Evolutionary conservation across 2,888 invertebrate species (phyloP), one percentile per base, ranked within the genome.

Genomic region (Bombylius discolor): DNA sequence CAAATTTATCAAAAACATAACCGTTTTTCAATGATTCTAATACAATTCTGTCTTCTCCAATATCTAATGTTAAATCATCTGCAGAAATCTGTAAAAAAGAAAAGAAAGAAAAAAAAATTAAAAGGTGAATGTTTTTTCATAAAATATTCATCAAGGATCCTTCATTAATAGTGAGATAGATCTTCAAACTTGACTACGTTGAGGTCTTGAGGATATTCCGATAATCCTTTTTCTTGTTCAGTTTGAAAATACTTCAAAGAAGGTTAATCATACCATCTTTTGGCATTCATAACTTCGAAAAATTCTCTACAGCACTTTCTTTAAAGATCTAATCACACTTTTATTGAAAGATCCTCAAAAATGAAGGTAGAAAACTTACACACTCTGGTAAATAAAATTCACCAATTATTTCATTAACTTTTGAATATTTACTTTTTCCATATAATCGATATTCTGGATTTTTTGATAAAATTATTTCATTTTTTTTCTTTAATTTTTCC

Each of bases 11-110:
- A 51, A 87, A 77, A 9, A 79, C 66, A 62, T 82, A 81, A 60
- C 78, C 80, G 59, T 76, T 69, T 47, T 79, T 79, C 58, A 77
- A 77, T 1, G 80, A 81, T 64, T 85, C 83, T 47, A 89, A 68
- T 12, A 87, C 73, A 56, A 89, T 76, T 57, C 89, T 79, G 71
- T 89, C 88, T 67, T 85, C 84, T n/a, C 86, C 85, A 34, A 88
- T 73, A 69, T 86, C 83, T 55, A 89, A 67, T 49, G 76, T 77
- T 46, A 87, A 66, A 67, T 87, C 84, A 62, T 79, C 79, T 0
- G 80, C 68, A 54, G 81, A 78, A 57, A 79, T 71, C 83, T 84
- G 65, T 52, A 60, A 62, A n/a, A n/a, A n/a, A n/a, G n/a, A n/a
- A n/a, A 60, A 58, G 33, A 53, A 47, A 49, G 53, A 47, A 44